Evolutionary conservation across 1,140 invertebrate species (phyloP).

Genomic region (Aphelenchoides fujianensis): DNA sequence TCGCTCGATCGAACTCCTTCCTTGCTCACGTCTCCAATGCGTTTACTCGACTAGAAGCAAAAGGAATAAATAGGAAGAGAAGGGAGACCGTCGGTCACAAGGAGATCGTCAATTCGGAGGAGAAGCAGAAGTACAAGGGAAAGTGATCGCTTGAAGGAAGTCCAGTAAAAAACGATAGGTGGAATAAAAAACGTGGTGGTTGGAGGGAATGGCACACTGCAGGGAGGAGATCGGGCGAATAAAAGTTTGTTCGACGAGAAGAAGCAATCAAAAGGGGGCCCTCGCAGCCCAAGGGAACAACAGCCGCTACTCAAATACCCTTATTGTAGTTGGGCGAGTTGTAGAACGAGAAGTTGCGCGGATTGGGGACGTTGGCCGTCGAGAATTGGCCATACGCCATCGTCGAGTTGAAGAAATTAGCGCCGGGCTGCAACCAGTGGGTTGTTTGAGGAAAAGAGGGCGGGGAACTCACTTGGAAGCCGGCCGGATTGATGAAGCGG

Average conservation of each 20-base stretch:
- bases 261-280: not conserved
- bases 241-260: too few species aligned
- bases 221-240: too few species aligned
- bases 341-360: slow-evolving; percentile 41
- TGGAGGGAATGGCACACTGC: too few species aligned
- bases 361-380: not conserved
- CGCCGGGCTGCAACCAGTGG: not conserved
- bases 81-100: too few species aligned
- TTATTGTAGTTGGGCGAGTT: slow-evolving; percentile 31
- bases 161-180: not conserved
- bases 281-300: not conserved
- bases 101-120: too few species aligned
- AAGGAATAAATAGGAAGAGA: too few species aligned
- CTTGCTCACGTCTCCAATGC: too few species aligned
- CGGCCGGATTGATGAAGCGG: slow-evolving; percentile 41
- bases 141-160: not conserved
- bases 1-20: too few species aligned
- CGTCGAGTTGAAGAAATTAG: slow-evolving; percentile 38
- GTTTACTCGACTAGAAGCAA: too few species aligned
- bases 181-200: not conserved
- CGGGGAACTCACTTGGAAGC: slow-evolving; percentile 29
- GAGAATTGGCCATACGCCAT: slow-evolving; percentile 35
- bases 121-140: too few species aligned
- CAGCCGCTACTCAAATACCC: not conserved
- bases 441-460: not conserved